Percentiles rank a stretch among this genome's conserved stretches.
Conservation (phyloP, 2,888 invertebrate species). For the Cryptophagus acutangulus region DNA sequence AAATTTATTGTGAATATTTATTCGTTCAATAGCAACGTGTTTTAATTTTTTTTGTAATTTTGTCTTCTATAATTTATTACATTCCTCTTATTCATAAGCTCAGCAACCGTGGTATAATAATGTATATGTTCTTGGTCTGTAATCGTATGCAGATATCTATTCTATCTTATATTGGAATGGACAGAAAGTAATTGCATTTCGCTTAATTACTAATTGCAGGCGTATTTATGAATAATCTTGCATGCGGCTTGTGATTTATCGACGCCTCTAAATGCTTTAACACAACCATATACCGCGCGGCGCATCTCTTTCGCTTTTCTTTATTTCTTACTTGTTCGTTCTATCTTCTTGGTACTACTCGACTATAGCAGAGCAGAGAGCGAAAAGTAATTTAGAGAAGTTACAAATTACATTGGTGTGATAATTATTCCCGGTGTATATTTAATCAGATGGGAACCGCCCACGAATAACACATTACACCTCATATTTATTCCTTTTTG, state of each 20-base stretch:
- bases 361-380: slow-evolving; percentile 9
- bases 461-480: slow-evolving; percentile 44
- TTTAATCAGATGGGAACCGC: slow-evolving; percentile 44
- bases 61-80: too few relatives aligned
- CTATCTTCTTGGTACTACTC: neutral
- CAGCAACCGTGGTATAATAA: slow-evolving; percentile 9
- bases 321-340: neutral
- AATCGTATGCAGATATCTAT: slow-evolving; percentile 33
- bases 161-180: slow-evolving; percentile 15
- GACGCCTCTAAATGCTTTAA: slow-evolving; percentile 24
- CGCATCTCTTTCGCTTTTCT: slow-evolving; percentile 5
- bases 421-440: slow-evolving; percentile 43
- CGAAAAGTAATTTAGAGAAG: slow-evolving; percentile 38
- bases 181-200: slow-evolving; percentile 33
- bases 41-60: too few relatives aligned
- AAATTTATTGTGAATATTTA: too few relatives aligned
- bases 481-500: slow-evolving; percentile 36
- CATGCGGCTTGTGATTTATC: slow-evolving; percentile 31
- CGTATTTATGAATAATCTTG: slow-evolving; percentile 37
- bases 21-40: too few relatives aligned
- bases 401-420: slow-evolving; percentile 44
- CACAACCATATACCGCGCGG: too few relatives aligned
- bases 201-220: slow-evolving; percentile 35
- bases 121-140: slow-evolving; percentile 7
- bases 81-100: slow-evolving; percentile 4